Conservation (phyloP, 2,888 invertebrate genomes). For the Drosophila ustulata region DNA sequence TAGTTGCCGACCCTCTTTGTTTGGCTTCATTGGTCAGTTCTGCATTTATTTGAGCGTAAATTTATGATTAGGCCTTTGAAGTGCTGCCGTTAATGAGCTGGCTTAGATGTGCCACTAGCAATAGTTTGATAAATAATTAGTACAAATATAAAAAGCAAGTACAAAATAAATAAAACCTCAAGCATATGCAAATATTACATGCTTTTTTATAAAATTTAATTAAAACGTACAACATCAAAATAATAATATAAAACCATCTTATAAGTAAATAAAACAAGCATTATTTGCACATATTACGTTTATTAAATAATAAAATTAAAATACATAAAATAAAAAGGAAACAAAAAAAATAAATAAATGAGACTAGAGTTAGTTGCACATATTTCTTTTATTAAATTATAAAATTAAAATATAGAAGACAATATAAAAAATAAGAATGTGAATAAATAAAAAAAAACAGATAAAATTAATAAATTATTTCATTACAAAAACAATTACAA, state of each 20-base stretch:
- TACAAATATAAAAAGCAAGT: not conserved
- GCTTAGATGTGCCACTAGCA: slow-evolving; percentile 2
- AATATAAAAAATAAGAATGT: not conserved
- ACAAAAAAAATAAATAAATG: no score
- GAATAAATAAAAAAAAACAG: not conserved
- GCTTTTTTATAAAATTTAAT: not conserved
- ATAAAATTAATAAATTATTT: no score
- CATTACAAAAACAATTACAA: not conserved
- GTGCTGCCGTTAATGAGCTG: slow-evolving; percentile 16
- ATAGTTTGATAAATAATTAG: not conserved
- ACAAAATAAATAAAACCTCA: not conserved
- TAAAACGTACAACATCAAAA: no score
- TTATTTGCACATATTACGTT: no score
- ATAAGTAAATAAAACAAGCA: no score
- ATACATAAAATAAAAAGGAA: no score
- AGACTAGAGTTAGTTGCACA: no score
- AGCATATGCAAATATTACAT: not conserved
- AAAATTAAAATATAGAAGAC: no score
- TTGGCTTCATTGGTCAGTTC: slow-evolving; percentile 63
- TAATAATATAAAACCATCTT: no score
- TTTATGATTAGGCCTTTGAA: slow-evolving; percentile 58
- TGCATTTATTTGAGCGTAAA: slow-evolving; percentile 67
- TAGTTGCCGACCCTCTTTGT: slow-evolving; percentile 52
- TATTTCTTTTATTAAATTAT: no score
- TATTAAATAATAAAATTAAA: no score